Conservation (phyloP, 53 echinoderm and acorn worm species). For the Glandiceps talaboti region DNA sequence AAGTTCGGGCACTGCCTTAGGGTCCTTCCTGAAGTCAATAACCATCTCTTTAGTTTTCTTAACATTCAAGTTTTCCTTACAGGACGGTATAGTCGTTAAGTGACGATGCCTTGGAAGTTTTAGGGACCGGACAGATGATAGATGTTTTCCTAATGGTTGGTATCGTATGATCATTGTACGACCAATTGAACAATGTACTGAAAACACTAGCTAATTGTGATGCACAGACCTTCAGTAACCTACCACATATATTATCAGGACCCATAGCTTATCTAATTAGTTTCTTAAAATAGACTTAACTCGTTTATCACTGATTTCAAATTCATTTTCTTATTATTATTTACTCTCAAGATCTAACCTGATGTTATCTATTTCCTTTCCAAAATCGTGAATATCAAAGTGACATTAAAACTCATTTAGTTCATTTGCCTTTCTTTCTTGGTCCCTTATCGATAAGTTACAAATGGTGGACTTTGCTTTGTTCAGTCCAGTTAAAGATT, state of each 20-base stretch:
- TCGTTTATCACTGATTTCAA: neutral
- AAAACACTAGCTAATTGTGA: neutral
- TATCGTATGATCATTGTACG: neutral
- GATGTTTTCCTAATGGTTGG: neutral
- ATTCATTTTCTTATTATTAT: neutral
- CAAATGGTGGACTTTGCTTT: neutral
- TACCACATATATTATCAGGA: neutral
- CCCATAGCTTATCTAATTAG: neutral
- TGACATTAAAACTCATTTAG: neutral
- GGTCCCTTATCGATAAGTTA: neutral
- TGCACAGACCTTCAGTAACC: neutral
- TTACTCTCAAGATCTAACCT: neutral
- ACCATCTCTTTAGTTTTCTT: neutral
- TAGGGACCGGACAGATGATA: neutral
- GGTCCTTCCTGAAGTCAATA: neutral
- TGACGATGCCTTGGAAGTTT: neutral
- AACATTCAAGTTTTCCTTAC: neutral
- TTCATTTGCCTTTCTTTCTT: neutral
- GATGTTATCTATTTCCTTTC: neutral
- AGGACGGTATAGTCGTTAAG: neutral
- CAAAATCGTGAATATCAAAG: neutral
- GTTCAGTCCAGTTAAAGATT: neutral
- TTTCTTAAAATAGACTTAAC: neutral
- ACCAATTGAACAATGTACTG: neutral
- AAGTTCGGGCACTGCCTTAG: neutral